These are phyloP conservation scores for Listrodromus nycthemerus DNA, from an alignment of 2,888 invertebrate genomes.

Conservation along the genomic window DNA sequence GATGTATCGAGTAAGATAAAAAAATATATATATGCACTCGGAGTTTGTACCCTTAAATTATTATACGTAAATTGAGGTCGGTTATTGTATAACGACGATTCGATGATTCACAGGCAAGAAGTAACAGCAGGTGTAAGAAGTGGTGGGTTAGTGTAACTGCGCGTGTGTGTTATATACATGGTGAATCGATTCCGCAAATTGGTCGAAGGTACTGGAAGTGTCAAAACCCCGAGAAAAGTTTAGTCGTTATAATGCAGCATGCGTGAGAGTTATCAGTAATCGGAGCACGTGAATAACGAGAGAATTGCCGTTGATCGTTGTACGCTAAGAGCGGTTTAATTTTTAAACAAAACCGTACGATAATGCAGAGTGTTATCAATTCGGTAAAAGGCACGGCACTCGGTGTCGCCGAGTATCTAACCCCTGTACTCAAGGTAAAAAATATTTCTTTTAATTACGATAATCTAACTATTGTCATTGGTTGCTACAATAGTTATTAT, in stretches of 20 bases:
- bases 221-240: slow-evolving; percentile 54
- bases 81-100: neutral
- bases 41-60: slow-evolving; percentile 19
- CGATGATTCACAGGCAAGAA: slow-evolving; percentile 28
- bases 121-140: neutral
- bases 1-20: neutral
- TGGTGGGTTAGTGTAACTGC: slow-evolving; percentile 32
- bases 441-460: slow-evolving; percentile 54
- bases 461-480: neutral
- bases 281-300: slow-evolving; percentile 3
- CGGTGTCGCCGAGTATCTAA: slow-evolving; percentile 97
- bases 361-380: slow-evolving; percentile 98
- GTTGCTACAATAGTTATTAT: neutral
- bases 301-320: slow-evolving; percentile 1
- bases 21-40: neutral
- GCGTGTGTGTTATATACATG: slow-evolving; percentile 19
- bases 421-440: slow-evolving; percentile 96
- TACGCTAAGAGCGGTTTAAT: neutral
- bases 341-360: slow-evolving; percentile 71
- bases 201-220: slow-evolving; percentile 43
- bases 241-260: slow-evolving; percentile 28
- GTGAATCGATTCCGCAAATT: slow-evolving; percentile 52
- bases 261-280: slow-evolving; percentile 48
- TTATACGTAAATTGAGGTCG: slow-evolving; percentile 28
- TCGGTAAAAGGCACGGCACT: slow-evolving; percentile 97